phyloP scores from a whole-genome alignment of 1,140 invertebrate species.

The Melanaphis sacchari region DNA sequence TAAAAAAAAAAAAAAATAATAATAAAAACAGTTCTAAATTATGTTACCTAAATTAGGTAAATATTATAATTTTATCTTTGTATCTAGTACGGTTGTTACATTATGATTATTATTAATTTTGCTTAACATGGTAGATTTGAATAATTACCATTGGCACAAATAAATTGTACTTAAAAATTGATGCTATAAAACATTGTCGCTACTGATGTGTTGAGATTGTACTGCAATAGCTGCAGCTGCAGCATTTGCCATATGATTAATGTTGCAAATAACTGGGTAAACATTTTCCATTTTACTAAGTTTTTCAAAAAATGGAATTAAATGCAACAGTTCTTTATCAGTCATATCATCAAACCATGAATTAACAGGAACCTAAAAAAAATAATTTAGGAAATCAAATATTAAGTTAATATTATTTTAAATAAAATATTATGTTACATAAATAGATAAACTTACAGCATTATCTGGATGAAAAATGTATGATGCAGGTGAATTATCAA shows the following conservation, averaged over 20 bases:
- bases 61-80: conserved; percentile 14
- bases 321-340: conserved; percentile 91
- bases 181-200: conserved; percentile 46
- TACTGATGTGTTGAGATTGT: not conserved
- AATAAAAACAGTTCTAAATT: not conserved
- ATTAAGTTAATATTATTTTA: not conserved
- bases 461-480: conserved; percentile 99
- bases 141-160: conserved; percentile 53
- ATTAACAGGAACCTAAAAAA: conserved; percentile 87
- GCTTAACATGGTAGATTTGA: not conserved
- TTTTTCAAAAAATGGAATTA: conserved; percentile 96
- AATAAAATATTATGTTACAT: not conserved
- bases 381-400: conserved; percentile 38
- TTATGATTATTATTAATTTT: conserved; percentile 30
- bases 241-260: conserved; percentile 67
- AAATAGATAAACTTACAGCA: conserved; percentile 80
- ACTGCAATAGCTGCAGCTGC: conserved; percentile 67
- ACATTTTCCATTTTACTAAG: conserved; percentile 93
- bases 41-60: conserved; percentile 39
- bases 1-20: not conserved
- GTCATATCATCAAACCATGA: conserved; percentile 98
- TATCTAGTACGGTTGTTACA: conserved; percentile 3
- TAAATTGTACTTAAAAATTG: conserved; percentile 28
- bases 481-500: conserved; percentile 99
- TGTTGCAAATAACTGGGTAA: conserved; percentile 89